Conservation (phyloP, 30 jellyfish, hydroid and myxozoan genomes). For the Calvadosia cruxmelitensis region DNA sequence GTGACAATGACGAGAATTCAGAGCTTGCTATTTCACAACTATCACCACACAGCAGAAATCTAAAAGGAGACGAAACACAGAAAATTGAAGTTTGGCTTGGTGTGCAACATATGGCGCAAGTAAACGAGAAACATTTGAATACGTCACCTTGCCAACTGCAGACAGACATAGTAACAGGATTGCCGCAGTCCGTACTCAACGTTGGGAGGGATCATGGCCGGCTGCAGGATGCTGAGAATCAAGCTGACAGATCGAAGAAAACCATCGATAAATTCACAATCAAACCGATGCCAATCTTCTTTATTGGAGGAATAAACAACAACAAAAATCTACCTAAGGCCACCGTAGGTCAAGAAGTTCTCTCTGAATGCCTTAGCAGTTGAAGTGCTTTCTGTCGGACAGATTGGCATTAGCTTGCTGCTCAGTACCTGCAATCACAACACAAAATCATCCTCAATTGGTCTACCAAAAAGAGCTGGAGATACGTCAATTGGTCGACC, state of each 20-base stretch:
- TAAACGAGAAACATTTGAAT: background rate
- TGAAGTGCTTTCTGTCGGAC: slow-evolving; percentile 40
- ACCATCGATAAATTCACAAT: background rate
- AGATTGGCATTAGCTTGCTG: slow-evolving; percentile 84
- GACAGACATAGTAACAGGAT: slow-evolving; percentile 77
- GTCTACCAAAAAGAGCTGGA: background rate
- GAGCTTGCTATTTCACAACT: background rate
- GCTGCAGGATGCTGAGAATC: slow-evolving; percentile 57
- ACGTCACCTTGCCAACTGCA: slow-evolving; percentile 82
- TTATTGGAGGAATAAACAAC: background rate
- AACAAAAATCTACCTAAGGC: slow-evolving; percentile 41
- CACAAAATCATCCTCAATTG: background rate
- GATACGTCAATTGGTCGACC: background rate
- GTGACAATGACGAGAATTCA: background rate
- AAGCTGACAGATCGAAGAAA: slow-evolving; percentile 16
- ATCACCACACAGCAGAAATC: slow-evolving; percentile 79
- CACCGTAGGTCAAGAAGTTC: slow-evolving; percentile 82
- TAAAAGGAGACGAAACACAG: background rate
- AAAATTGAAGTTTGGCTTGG: background rate
- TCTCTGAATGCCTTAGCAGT: slow-evolving; percentile 48
- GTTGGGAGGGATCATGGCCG: slow-evolving; percentile 74
- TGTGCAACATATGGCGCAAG: background rate
- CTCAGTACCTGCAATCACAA: slow-evolving; percentile 55
- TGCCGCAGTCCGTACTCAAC: slow-evolving; percentile 86
- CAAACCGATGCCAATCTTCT: no score